phyloP scores from a whole-genome alignment of 2,888 invertebrate species.

The Merodon equestris region DNA sequence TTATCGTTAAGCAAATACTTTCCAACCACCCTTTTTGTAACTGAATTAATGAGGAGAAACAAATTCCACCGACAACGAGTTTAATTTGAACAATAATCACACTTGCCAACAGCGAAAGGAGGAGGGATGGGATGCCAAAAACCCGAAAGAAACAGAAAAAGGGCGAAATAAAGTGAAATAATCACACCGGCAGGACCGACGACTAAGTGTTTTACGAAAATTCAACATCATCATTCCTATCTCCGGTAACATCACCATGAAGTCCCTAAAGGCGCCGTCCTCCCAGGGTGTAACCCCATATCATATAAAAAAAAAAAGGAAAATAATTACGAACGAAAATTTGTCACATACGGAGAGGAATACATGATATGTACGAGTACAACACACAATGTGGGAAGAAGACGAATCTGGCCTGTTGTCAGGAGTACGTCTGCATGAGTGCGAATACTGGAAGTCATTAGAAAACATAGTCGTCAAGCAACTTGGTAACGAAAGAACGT shows the following conservation, averaged over 20 bases:
- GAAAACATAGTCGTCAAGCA: conserved; percentile 15
- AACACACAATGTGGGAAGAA: no score
- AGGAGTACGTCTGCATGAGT: background rate
- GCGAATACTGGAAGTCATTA: conserved; percentile 31
- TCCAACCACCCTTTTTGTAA: background rate
- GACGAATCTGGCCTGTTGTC: no score
- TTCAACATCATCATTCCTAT: no score
- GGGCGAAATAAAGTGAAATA: no score
- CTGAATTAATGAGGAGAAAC: background rate
- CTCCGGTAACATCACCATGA: no score
- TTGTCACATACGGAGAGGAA: conserved; percentile 14
- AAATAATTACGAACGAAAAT: conserved; percentile 48
- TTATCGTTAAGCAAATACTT: background rate
- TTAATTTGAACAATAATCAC: conserved; percentile 18
- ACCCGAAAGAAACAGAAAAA: background rate
- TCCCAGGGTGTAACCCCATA: no score
- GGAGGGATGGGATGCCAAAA: conserved; percentile 19
- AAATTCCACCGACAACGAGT: conserved; percentile 26
- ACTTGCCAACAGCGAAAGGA: background rate
- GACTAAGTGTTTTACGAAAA: conserved; percentile 33
- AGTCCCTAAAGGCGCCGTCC: background rate
- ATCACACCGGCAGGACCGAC: background rate
- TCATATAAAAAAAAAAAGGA: background rate
- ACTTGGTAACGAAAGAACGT: conserved; percentile 3
- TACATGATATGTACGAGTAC: background rate